Evolutionary conservation across 2,797 vertebrate genomes (phyloP).

Genomic region (Triplophysa bombifrons): DNA sequence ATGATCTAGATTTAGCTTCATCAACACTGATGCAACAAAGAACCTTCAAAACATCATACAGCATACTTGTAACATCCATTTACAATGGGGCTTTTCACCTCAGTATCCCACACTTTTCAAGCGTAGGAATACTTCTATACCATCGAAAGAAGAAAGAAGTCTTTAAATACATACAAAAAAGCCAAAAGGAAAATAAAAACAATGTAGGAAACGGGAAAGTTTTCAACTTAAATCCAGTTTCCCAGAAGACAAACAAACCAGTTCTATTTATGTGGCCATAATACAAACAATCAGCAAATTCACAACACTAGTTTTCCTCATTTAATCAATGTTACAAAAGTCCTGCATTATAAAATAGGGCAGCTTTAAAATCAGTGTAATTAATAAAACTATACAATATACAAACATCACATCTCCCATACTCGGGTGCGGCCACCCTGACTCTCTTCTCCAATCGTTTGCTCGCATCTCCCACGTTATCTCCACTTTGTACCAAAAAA

Average conservation of each 20-base stretch:
- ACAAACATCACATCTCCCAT: slow-evolving; percentile 90
- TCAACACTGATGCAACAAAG: slow-evolving; percentile 93
- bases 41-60: slow-evolving; percentile 95
- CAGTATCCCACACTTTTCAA: slow-evolving; percentile 90
- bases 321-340: slow-evolving; percentile 99
- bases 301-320: slow-evolving; percentile 95
- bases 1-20: slow-evolving; percentile 90
- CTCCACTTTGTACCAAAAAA: slow-evolving; percentile 76
- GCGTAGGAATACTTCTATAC: slow-evolving; percentile 90
- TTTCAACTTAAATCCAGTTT: slow-evolving; percentile 97
- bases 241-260: slow-evolving; percentile 83
- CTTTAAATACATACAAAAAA: slow-evolving; percentile 94
- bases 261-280: slow-evolving; percentile 92
- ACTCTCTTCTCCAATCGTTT: slow-evolving; percentile 55
- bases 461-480: slow-evolving; percentile 53
- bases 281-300: slow-evolving; percentile 97
- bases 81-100: slow-evolving; percentile 88
- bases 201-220: slow-evolving; percentile 90
- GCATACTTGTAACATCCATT: slow-evolving; percentile 96
- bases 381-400: slow-evolving; percentile 99
- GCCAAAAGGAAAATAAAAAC: slow-evolving; percentile 76
- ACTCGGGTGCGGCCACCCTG: slow-evolving; percentile 77
- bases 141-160: slow-evolving; percentile 88
- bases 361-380: slow-evolving; percentile 99
- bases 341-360: slow-evolving; percentile 99